Base-by-base conservation (phyloP, 2,797 vertebrate species). In the Pagetopsis macropterus region DNA sequence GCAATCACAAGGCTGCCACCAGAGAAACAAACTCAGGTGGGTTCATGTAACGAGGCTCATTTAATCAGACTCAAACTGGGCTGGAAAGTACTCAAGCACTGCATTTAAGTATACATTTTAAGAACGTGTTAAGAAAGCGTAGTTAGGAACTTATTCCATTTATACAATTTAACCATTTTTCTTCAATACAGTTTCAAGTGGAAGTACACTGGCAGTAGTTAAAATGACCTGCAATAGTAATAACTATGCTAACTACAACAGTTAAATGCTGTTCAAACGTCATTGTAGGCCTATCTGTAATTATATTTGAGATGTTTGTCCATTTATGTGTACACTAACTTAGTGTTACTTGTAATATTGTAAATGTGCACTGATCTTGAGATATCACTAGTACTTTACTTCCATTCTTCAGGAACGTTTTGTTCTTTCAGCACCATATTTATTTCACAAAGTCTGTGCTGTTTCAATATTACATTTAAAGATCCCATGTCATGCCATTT, bases 1-100 rank as follows among this genome's bases (percentile, higher is more conserved):
- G 84, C 87, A 84, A 78, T 82, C 54, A n/a, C 60, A 63, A 51
- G 60, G 54, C 62, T 46, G 46, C 21, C 2, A 14, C 7, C n/a
- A 15, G 21, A 27, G 59, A 23, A 1, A 33, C 9, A 37, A 37
- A 12, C 46, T 19, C 65, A 81, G 72, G 73, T 71, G 66, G 9
- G 21, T 10, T 13, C 1, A 6, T 33, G 14, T 2, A 17, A 1
- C 9, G 23, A 14, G 16, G 2, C 8, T 37, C 13, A 19, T 23
- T 65, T 44, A 3, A 54, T 21, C 23, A 23, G 45, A 43, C 33
- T 37, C 33, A 37, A 37, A 9, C 33, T 7, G 33, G 33, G 33
- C 6, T n/a, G 44, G 19, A 52, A n/a, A 9, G 33, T 56, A 54
- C 14, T 37, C 23, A 48, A 12, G 7, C 43, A 10, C 23, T 46